Evolutionary conservation across 2,888 invertebrate species (phyloP), one percentile per base, ranked within the genome.

Genomic region (Lepidochrysops patricia): DNA sequence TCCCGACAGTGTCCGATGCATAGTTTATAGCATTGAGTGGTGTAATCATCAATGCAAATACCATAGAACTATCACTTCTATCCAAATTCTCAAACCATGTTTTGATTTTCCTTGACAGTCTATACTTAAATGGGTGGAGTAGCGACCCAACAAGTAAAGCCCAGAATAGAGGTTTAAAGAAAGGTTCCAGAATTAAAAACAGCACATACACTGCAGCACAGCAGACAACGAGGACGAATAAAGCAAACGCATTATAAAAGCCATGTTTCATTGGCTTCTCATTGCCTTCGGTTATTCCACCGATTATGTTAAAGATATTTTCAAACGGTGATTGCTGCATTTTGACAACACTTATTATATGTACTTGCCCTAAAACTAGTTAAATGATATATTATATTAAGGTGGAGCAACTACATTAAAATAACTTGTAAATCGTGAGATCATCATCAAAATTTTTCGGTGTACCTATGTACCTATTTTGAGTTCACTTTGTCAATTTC

Each of bases 71-170:
- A 64, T 92, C 90, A 0, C 92, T 90, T 63, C 91, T 90, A 72
- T 95, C 94, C 48, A 94, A 76, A 59, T 90, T 85, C 71, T 92
- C 90, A 73, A 97, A 94, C 97, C 97, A 97, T 66, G 92, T 91
- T 69, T 94, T 93, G 23, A 97, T 90, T 63, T 92, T 88, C 62
- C 93, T 92, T 0, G 97, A 93, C 50, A 98, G 80, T 60, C 92
- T 93, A 63, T 94, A 92, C 80, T 99, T 99, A 74, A 98, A 94
- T 0, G 99, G 99, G 80, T 98, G 97, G n/a, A 99, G 90, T 37
- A 98, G 95, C 0, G 98, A 97, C n/a, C 99, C 99, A 72, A 98
- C 96, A 32, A 99, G 89, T 61, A 98, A 89, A 0, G 99, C 98
- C 99, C 99, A 99, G 68, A 98, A 91, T 59, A 99, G 82, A 0